Evolutionary conservation across 2,888 invertebrate species (phyloP).

Genomic region (Chironomus tentans): DNA sequence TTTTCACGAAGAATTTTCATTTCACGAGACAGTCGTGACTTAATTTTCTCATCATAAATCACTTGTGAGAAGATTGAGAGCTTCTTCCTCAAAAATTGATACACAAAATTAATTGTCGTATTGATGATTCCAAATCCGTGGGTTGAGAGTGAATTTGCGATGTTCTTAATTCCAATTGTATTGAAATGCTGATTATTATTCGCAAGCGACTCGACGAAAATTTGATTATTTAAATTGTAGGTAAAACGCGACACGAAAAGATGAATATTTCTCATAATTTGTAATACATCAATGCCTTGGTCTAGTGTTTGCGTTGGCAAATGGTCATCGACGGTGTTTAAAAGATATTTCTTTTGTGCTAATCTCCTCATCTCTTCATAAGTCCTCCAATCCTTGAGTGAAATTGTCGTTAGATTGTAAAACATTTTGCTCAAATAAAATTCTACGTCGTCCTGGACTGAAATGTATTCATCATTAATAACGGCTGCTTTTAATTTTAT

Average conservation of each 20-base stretch:
- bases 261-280: constrained; percentile 94
- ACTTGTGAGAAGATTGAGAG: constrained; percentile 94
- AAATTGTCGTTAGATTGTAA: constrained; percentile 95
- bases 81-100: constrained; percentile 88
- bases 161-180: constrained; percentile 88
- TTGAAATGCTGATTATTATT: constrained; percentile 90
- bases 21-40: constrained; percentile 86
- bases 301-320: constrained; percentile 94
- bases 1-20: constrained; percentile 72
- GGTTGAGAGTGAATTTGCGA: constrained; percentile 93
- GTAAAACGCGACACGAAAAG: constrained; percentile 87
- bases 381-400: constrained; percentile 94
- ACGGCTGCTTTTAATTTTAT: constrained; percentile 48
- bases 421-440: constrained; percentile 89
- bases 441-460: constrained; percentile 52
- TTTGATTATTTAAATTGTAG: constrained; percentile 93
- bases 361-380: constrained; percentile 95
- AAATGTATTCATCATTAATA: constrained; percentile 31
- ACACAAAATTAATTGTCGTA: constrained; percentile 85
- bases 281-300: constrained; percentile 92
- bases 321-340: constrained; percentile 81
- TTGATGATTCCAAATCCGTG: constrained; percentile 96
- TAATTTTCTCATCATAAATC: constrained; percentile 95
- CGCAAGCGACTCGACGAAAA: constrained; percentile 77
- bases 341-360: constrained; percentile 71